Evolutionary conservation across 2,113 vertebrate genomes (phyloP), one percentile per base, ranked within the genome.

Genomic region (Cyanistes caeruleus): DNA sequence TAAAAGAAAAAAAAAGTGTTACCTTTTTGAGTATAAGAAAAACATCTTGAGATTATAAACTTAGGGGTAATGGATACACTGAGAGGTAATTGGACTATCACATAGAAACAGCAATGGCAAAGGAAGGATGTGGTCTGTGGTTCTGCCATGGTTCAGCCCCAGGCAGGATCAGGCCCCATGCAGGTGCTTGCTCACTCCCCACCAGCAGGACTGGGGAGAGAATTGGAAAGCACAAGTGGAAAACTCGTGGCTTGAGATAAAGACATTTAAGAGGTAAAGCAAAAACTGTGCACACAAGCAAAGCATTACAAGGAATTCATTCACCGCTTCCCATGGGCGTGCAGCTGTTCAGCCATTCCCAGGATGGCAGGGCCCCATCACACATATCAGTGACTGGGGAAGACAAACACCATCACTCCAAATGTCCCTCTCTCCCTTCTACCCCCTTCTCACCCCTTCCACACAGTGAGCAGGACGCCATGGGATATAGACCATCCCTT

Each of bases 61-160:
- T n/a, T 18, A 65, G 30, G 5, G 39, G 17, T 18, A 77, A 64
- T 4, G 31, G 13, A 37, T 44, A 37, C 7, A 24, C 31, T 60
- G 41, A 63, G 41, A 85, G 17, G 19, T 81, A 72, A 59, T 27
- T 3, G 5, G 22, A 18, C 44, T 53, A 15, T 31, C 30, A 48
- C 11, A 55, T 4, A 63, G 31, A 55, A 89, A 33, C 27, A 60
- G 49, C 20, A 84, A 22, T 13, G 37, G 30, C 48, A 59, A 67
- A 70, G 90, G 73, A 90, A 89, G 84, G 88, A 97, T 72, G 87
- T 79, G 73, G 94, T 44, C 27, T 64, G 82, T 59, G 77, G 69
- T 60, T 78, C 48, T 69, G 28, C 23, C 39, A 39, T 39, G 64
- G 55, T 62, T 60, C 37, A 59, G 23, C 25, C 53, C 44, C 44